Conservation (phyloP, 2,113 vertebrate species). For the Collichthys lucidus region DNA sequence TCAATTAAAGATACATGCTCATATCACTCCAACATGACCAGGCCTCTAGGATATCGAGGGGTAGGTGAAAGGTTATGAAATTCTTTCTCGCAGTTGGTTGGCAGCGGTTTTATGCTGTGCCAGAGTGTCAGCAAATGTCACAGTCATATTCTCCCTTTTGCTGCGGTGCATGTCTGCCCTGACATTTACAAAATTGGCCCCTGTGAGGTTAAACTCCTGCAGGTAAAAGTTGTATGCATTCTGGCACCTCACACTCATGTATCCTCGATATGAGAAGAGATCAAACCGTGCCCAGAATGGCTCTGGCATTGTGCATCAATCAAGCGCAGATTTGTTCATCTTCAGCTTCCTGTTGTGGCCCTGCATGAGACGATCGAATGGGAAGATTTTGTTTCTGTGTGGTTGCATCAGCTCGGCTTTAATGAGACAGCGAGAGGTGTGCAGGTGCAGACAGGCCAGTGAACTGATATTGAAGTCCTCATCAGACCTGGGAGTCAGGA, state of each 20-base stretch:
- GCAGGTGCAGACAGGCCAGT: conserved; percentile 37
- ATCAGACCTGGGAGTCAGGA: conserved; percentile 60
- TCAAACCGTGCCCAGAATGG: not conserved
- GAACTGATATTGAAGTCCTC: conserved; percentile 62
- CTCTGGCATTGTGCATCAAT: conserved; percentile 22
- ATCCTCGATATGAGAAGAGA: conserved; percentile 6
- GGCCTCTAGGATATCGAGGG: conserved; percentile 36
- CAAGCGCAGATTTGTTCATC: not conserved
- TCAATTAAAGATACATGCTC: conserved; percentile 55
- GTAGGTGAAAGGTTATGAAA: conserved; percentile 59
- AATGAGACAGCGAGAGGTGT: conserved; percentile 55
- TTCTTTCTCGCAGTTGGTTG: conserved; percentile 43
- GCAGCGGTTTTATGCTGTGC: conserved; percentile 28
- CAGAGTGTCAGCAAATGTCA: conserved; percentile 78
- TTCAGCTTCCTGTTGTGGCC: not conserved
- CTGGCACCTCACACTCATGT: not conserved
- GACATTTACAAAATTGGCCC: conserved; percentile 60
- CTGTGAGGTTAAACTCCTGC: conserved; percentile 36
- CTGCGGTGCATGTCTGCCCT: conserved; percentile 33
- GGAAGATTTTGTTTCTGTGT: conserved; percentile 58
- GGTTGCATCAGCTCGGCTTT: conserved; percentile 64
- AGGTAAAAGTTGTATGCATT: conserved; percentile 24
- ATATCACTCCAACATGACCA: conserved; percentile 12
- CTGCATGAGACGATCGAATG: conserved; percentile 17
- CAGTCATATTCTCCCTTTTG: conserved; percentile 49